Conservation (phyloP, 2,113 vertebrate genomes). For the Notothenia coriiceps region DNA sequence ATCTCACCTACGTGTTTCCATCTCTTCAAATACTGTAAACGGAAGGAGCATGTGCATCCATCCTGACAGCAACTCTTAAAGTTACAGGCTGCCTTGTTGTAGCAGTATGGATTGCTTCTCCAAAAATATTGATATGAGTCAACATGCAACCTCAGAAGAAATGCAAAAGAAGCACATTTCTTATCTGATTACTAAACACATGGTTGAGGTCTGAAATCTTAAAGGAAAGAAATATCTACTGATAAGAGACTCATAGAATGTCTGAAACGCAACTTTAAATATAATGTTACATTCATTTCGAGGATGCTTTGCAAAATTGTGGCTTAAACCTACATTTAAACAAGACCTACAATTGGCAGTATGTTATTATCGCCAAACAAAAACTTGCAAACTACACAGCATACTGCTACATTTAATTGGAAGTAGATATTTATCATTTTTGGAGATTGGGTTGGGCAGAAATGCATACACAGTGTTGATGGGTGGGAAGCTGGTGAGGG, state of each 20-base stretch:
- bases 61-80: not conserved
- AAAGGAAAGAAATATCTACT: too few species aligned
- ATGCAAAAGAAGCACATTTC: not conserved
- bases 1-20: conserved; percentile 64
- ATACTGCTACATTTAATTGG: too few species aligned
- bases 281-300: not conserved
- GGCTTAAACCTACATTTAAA: not conserved
- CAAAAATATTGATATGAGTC: conserved; percentile 19
- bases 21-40: conserved; percentile 7
- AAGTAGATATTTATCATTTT: not conserved
- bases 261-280: not conserved
- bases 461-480: not conserved
- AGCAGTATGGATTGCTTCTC: not conserved
- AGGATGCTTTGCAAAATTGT: not conserved
- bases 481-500: not conserved
- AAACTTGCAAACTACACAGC: not conserved
- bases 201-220: not conserved
- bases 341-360: not conserved
- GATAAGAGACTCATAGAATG: not conserved
- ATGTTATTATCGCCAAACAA: not conserved
- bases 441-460: too few species aligned
- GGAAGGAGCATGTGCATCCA: not conserved
- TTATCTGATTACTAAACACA: not conserved
- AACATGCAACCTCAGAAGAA: not conserved
- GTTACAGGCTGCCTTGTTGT: not conserved